Base-by-base conservation (phyloP, 2,113 vertebrate genomes). In the Zootoca vivipara region DNA sequence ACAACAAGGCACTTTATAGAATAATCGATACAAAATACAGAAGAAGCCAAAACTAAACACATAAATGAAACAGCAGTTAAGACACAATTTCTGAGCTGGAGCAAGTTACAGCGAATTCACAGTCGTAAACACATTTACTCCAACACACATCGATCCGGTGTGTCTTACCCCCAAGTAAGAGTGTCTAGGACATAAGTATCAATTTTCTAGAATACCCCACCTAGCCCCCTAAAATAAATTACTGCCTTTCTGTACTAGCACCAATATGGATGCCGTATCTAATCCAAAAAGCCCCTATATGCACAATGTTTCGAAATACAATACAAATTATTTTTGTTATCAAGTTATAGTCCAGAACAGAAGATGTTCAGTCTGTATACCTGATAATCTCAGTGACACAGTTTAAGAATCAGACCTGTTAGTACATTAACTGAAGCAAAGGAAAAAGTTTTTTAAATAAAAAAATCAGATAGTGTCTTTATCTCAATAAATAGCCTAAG, bases 361-460 rank as follows among this genome's bases (percentile, higher is more conserved):
- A 83, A 90, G 78, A n/a, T n/a, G n/a, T 5, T 1, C 5, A 89
- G 35, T 7, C 80, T 0, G 0, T 82, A 42, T 0, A 20, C 1
- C 35, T 52, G 79, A 83, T 67, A 65, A 58, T 82, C 33, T 79
- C 7, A 46, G 1, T 18, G 1, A 65, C 3, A 28, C 26, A 77
- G 1, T 35, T 88, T 56, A 64, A 85, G 40, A 42, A 89, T 85
- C 81, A 83, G 35, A 82, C 80, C 85, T 86, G 88, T 1, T 40
- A 86, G 78, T 70, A 79, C 1, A 10, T 5, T 84, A 85, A 69
- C 73, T 62, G 82, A 22, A 88, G 62, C 2, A 83, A 4, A 30
- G 0, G 26, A 80, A 12, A 16, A 92, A 90, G 78, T 3, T 88
- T 78, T 6, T 46, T 2, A 46, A 4, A 24, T 2, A 46, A 4